These are phyloP conservation scores for Gryllus bimaculatus DNA, from an alignment of 1,140 invertebrate species.

Conservation along the genomic window DNA sequence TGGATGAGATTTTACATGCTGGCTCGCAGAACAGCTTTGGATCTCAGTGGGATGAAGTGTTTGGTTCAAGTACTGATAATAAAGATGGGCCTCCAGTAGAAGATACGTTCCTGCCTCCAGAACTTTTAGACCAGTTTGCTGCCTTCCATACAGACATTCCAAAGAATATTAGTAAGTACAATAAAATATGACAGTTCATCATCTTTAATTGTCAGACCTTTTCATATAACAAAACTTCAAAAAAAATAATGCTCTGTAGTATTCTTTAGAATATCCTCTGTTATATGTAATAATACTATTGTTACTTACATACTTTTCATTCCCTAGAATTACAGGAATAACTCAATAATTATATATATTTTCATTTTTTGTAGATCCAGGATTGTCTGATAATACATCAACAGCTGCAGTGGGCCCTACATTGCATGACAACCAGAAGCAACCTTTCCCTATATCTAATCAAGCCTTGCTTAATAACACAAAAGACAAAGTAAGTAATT, in stretches of 20 bases:
- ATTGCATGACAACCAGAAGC: neutral
- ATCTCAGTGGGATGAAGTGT: constrained; percentile 30
- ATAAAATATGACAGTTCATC: no score
- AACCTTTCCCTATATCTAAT: neutral
- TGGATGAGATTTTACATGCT: constrained; percentile 33
- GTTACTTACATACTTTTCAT: no score
- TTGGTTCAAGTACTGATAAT: constrained; percentile 21
- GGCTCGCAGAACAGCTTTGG: constrained; percentile 24
- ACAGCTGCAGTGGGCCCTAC: neutral
- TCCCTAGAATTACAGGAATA: no score
- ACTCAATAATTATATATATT: no score
- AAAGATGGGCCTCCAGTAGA: neutral
- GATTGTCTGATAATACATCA: neutral
- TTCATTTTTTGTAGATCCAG: no score
- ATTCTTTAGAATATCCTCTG: no score
- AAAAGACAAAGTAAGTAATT: neutral
- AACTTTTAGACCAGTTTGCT: constrained; percentile 17
- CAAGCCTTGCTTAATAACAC: neutral
- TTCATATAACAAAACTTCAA: no score
- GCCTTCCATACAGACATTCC: neutral
- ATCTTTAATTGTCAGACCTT: no score
- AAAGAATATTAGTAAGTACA: neutral
- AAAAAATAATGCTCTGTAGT: no score
- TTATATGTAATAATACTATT: no score
- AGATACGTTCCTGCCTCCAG: constrained; percentile 15